Base-by-base conservation (phyloP, 2,797 vertebrate genomes). In the Ibycter americanus region DNA sequence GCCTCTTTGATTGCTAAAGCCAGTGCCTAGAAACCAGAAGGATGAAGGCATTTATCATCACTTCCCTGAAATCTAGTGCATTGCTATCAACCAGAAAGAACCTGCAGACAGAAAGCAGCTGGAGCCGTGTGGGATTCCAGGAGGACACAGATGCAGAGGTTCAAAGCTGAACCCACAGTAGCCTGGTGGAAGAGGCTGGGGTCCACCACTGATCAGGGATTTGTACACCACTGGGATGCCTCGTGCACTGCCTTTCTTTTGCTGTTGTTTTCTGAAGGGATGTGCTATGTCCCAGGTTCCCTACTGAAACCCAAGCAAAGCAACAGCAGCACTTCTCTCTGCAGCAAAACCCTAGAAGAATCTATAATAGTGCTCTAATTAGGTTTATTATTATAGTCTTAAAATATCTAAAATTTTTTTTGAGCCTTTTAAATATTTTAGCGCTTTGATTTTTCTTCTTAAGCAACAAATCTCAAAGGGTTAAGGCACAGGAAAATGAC, bases 1-100 rank as follows among this genome's bases (percentile, higher is more conserved):
- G 99, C 99, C 94, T 99, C 99, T 96, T 99, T 99, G 97, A 99
- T 99, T 90, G 99, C 99, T 98, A 99, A 98, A 94, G 99, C 99
- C 54, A 99, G 98, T 72, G 99, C 99, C 99, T 99, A 94, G 73
- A 80, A 89, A 93, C 42, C 80, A 90, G 76, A 97, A 89, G 2
- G 61, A 63, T 49, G 59, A 81, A 70, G 92, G 36, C 7, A 19
- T 87, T 93, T 83, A 67, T 23, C 4, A 3, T 27, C 17, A 26
- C 11, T 83, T 54, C 63, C 46, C 34, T 72, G 52, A 31, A 61
- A n/a, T 21, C 15, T 36, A 40, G 34, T 29, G 26, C 18, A 1
- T 29, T 70, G 52, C 82, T 19, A 31, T 25, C 74, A 74, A 56
- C 18, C 67, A 66, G 36, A 5, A 29, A 61, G 46, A 68, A 9